A percentile compares a stretch with the other conserved stretches of the same genome.
Evolutionary conservation across 2,888 invertebrate genomes (phyloP).

Genomic region (Aleiodes alternator): DNA sequence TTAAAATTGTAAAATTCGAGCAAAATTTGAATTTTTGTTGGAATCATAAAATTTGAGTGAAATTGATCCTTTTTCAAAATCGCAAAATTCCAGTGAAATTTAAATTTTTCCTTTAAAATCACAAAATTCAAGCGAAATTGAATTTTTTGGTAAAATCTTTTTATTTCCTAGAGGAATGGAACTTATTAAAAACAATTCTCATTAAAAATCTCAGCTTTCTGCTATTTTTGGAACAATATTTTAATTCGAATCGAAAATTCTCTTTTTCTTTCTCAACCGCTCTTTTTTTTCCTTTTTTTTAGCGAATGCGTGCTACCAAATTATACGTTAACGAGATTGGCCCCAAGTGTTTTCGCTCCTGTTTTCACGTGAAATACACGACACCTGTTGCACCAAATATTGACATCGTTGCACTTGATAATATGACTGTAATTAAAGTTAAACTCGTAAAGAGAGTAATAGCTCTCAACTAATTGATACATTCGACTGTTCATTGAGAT

Average conservation of each 20-base stretch:
- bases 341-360: slow-evolving; percentile 3
- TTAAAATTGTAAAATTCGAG: too few relatives aligned
- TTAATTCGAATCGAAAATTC: background rate
- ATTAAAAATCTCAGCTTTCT: too few relatives aligned
- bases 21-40: too few relatives aligned
- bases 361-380: slow-evolving; percentile 9
- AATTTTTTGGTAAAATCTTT: too few relatives aligned
- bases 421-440: slow-evolving; percentile 36
- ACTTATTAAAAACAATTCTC: too few relatives aligned
- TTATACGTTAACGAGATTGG: background rate
- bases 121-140: too few relatives aligned
- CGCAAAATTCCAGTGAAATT: too few relatives aligned
- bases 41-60: too few relatives aligned
- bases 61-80: too few relatives aligned
- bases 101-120: too few relatives aligned
- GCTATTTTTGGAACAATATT: too few relatives aligned
- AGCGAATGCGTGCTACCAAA: background rate
- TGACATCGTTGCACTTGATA: slow-evolving; percentile 25
- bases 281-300: background rate
- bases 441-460: background rate
- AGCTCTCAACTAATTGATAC: slow-evolving; percentile 44
- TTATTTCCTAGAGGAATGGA: too few relatives aligned
- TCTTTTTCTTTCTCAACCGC: background rate
- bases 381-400: slow-evolving; percentile 32
- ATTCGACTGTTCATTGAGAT: slow-evolving; percentile 40